phyloP scores from a whole-genome alignment of 2,113 vertebrate species.

The Laterallus jamaicensis region DNA sequence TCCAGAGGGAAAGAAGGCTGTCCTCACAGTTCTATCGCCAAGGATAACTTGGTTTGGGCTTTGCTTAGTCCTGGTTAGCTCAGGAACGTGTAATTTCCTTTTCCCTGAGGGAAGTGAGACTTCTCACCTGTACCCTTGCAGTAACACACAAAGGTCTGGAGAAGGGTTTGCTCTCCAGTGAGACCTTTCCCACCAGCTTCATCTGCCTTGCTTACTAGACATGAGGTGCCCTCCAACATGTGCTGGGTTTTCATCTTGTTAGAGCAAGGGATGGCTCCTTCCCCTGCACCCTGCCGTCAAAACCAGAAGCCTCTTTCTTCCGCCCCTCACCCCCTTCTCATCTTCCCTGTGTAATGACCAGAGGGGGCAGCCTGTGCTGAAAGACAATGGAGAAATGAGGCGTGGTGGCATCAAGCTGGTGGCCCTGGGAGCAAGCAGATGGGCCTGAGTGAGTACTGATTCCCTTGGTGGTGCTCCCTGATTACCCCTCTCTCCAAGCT shows the following conservation, averaged over 20 bases:
- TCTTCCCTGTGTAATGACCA: accelerated
- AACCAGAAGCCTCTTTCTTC: neutral
- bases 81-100: accelerated
- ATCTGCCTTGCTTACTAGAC: neutral
- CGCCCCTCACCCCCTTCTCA: accelerated
- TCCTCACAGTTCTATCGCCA: neutral
- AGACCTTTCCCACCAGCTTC: neutral
- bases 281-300: no score
- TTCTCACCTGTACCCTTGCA: neutral
- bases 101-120: neutral
- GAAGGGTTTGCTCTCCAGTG: neutral
- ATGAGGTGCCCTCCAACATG: neutral
- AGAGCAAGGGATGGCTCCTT: neutral
- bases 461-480: neutral
- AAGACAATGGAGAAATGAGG: neutral
- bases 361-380: neutral
- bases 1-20: neutral
- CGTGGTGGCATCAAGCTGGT: neutral
- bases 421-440: accelerated
- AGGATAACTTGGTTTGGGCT: neutral
- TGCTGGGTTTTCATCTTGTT: neutral
- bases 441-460: neutral
- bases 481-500: accelerated
- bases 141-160: neutral
- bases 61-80: neutral